Conservation (phyloP, 2,113 vertebrate genomes). For the Lepus americanus region DNA sequence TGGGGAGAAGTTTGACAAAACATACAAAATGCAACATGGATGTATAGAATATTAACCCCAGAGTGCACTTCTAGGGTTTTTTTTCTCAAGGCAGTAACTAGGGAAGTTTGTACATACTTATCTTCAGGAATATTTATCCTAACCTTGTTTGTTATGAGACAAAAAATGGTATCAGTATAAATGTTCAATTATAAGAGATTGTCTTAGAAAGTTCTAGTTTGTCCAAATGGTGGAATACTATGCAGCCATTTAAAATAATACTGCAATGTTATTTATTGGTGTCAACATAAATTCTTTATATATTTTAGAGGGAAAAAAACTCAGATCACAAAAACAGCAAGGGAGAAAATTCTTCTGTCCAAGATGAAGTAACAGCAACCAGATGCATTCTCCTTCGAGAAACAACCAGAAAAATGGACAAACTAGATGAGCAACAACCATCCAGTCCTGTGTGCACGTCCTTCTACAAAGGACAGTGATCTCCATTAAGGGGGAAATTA, state of each 20-base stretch:
- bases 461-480: neutral
- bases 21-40: constrained; percentile 31
- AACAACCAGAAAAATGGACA: neutral
- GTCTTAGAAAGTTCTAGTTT: constrained; percentile 40
- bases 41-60: neutral
- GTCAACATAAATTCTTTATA: constrained; percentile 47
- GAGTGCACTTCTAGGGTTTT: constrained; percentile 53
- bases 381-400: neutral
- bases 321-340: constrained; percentile 30
- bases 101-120: constrained; percentile 49
- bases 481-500: neutral
- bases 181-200: constrained; percentile 10
- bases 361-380: neutral
- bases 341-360: neutral
- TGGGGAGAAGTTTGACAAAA: constrained; percentile 29
- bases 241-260: constrained; percentile 36
- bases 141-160: constrained; percentile 1
- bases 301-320: constrained; percentile 25
- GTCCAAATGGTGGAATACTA: neutral
- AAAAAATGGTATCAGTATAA: neutral
- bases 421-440: neutral
- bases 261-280: constrained; percentile 39
- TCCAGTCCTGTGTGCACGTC: neutral
- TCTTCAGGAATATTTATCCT: constrained; percentile 48
- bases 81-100: constrained; percentile 35